Evolutionary conservation across 2,797 vertebrate species (phyloP), one percentile per base, ranked within the genome.

Genomic region (Todus mexicanus): DNA sequence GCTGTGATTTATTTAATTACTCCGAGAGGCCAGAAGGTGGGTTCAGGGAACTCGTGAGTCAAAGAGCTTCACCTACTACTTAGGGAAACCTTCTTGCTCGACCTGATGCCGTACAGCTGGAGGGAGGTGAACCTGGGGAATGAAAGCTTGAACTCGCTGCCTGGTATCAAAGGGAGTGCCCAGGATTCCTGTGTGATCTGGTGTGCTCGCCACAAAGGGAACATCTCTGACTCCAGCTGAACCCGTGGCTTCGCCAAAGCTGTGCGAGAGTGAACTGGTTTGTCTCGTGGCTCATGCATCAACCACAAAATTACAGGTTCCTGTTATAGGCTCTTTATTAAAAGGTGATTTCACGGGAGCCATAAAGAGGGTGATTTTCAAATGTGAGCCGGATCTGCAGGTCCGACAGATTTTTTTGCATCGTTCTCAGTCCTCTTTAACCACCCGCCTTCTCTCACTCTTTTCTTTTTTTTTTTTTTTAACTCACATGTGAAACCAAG

Each of bases 351-450:
- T 75, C 60, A 35, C 6, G 0, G 75, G 54, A 84, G 87, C 51
- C 15, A 3, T 19, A n/a, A n/a, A 50, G 69, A 71, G 59, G 68
- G 61, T 38, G 91, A 81, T 86, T 92, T 81, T 69, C 91, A 88
- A 20, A 63, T 11, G 56, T 3, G 77, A 96, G 94, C 96, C 0
- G 60, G 95, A 92, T 93, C 89, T 91, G 87, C 94, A 74, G 82
- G 91, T 90, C 83, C 15, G 0, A 57, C 87, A 66, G 70, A 85
- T 14, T 56, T 64, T 42, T 78, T 72, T 86, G 47, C 83, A 76
- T 91, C 73, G 4, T 31, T 73, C 92, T 61, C 74, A 66, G 40
- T 29, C 54, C 69, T 87, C 57, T 61, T 19, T 84, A 29, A 20
- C 87, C 93, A 40, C 87, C 75, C 87, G 69, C 91, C 43, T 79